These are phyloP conservation scores for Mastigias papua DNA, from an alignment of 30 jellyfish, hydroid and myxozoan genomes.

Conservation along the genomic window DNA sequence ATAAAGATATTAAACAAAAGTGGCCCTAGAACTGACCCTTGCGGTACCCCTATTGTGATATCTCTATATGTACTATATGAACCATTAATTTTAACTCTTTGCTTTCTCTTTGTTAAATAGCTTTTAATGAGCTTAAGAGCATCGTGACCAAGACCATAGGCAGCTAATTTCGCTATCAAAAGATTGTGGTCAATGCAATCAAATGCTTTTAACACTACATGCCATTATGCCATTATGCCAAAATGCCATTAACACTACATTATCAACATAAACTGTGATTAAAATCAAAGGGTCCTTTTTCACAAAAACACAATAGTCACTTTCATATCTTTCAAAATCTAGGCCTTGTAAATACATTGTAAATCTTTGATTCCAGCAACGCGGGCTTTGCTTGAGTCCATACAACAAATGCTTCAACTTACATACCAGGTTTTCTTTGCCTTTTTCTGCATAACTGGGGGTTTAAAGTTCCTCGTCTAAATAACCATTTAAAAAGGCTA, in stretches of 20 bases:
- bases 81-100: too few relatives aligned
- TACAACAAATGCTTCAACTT: slow-evolving; percentile 22
- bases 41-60: too few relatives aligned
- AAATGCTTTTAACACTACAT: too few relatives aligned
- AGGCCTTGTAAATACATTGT: neutral
- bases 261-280: slow-evolving; percentile 33
- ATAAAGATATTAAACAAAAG: too few relatives aligned
- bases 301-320: neutral
- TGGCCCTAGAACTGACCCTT: too few relatives aligned
- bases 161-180: too few relatives aligned
- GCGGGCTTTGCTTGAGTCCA: slow-evolving; percentile 49
- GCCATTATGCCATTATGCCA: neutral
- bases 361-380: slow-evolving; percentile 48
- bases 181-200: too few relatives aligned
- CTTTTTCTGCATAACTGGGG: slow-evolving; percentile 16
- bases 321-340: neutral
- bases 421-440: slow-evolving; percentile 25
- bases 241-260: neutral
- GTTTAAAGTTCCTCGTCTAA: slow-evolving; percentile 4
- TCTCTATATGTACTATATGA: too few relatives aligned
- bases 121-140: too few relatives aligned
- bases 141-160: too few relatives aligned
- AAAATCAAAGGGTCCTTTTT: neutral
- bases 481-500: slow-evolving; percentile 47
- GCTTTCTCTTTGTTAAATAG: too few relatives aligned